Conservation (phyloP, 2,797 vertebrate genomes). For the Mareca strepera region DNA sequence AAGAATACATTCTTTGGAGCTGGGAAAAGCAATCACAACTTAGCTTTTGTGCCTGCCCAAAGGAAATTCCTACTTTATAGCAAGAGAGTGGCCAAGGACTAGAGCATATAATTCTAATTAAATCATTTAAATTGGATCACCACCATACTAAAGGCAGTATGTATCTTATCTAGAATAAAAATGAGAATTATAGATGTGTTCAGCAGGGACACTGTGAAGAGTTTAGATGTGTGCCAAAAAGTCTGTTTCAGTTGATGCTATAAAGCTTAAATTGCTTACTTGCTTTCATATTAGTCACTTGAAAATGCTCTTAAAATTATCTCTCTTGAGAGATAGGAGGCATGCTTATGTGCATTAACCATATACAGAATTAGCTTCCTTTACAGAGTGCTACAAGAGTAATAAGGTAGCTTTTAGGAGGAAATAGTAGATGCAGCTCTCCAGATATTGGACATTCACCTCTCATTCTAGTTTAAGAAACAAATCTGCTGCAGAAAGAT, state of each 20-base stretch:
- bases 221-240: background rate
- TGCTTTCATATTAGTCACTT: constrained; percentile 1
- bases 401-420: background rate
- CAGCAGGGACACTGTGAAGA: background rate
- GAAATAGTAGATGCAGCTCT: background rate
- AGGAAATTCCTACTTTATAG: constrained; percentile 64
- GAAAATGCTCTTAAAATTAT: background rate
- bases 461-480: background rate
- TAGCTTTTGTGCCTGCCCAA: constrained; percentile 17
- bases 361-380: background rate
- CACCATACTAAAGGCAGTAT: background rate
- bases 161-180: constrained; percentile 13
- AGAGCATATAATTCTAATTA: constrained; percentile 61
- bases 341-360: background rate
- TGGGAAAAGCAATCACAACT: background rate
- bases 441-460: background rate
- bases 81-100: background rate
- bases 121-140: constrained; percentile 34
- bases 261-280: background rate
- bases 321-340: background rate
- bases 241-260: background rate
- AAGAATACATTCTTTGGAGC: constrained; percentile 22
- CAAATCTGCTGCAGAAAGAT: background rate
- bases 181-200: background rate
- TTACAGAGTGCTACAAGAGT: background rate